A percentile compares a stretch with the other conserved stretches of the same genome.
phyloP scores from a whole-genome alignment of 1,140 invertebrate genomes.

The Drosophila novamexicana region DNA sequence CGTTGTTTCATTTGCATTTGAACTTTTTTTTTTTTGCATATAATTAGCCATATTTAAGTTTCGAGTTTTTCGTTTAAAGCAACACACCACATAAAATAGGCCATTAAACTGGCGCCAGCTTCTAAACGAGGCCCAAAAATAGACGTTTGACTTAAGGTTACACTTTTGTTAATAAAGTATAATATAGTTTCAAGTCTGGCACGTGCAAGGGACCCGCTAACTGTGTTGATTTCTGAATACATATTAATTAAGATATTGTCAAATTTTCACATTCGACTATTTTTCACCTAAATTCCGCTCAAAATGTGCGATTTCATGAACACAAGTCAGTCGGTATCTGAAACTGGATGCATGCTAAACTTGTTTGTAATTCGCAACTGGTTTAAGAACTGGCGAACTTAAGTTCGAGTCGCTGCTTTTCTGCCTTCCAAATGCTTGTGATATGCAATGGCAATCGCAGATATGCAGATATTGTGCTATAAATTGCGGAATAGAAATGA shows the following conservation, averaged over 20 bases:
- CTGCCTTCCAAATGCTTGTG: background rate
- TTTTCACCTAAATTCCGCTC: background rate
- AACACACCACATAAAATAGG: conserved; percentile 18
- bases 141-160: conserved; percentile 19
- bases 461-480: conserved; percentile 6
- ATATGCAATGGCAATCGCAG: background rate
- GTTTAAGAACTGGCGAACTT: background rate
- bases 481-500: background rate
- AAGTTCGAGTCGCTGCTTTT: background rate
- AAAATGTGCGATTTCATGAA: background rate
- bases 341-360: background rate
- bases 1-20: conserved; percentile 58
- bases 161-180: background rate
- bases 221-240: background rate
- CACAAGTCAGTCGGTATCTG: no score
- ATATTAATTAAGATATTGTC: background rate
- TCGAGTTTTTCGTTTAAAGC: conserved; percentile 17
- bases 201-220: background rate
- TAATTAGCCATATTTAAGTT: conserved; percentile 55
- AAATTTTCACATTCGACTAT: background rate
- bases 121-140: conserved; percentile 23
- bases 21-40: conserved; percentile 50
- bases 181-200: background rate
- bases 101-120: conserved; percentile 26
- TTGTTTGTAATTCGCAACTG: background rate